Conservation (phyloP, 2,113 vertebrate species). For the Callocephalon fimbriatum region DNA sequence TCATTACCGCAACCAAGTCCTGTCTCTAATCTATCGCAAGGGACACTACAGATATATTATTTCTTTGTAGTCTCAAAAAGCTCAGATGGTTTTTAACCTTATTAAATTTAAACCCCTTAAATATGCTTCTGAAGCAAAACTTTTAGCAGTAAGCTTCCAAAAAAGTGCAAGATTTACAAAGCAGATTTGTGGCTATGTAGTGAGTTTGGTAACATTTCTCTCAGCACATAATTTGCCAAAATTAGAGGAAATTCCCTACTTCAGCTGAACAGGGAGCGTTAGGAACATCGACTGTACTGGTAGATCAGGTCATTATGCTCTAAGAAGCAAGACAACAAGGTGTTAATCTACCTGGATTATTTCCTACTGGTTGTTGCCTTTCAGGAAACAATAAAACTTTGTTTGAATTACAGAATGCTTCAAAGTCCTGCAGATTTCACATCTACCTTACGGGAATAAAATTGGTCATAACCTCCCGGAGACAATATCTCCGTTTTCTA, state of each 20-base stretch:
- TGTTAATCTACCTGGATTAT: not conserved
- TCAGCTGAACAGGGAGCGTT: not conserved
- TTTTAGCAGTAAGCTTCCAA: constrained; percentile 47
- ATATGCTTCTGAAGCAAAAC: constrained; percentile 63
- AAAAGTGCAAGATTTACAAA: constrained; percentile 49
- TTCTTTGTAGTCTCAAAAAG: constrained; percentile 61
- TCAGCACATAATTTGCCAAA: constrained; percentile 17
- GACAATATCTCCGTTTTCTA: not conserved
- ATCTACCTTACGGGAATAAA: not conserved
- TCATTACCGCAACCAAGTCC: constrained; percentile 41
- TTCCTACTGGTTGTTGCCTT: not conserved
- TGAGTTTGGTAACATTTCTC: constrained; percentile 19
- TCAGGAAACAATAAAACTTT: constrained; percentile 27
- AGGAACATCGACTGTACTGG: not conserved
- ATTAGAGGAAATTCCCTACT: constrained; percentile 18
- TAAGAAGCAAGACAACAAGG: not conserved
- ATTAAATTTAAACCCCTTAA: constrained; percentile 51
- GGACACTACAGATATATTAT: constrained; percentile 50
- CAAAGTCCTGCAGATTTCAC: not conserved
- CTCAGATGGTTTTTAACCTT: constrained; percentile 64
- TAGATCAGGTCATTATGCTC: not conserved
- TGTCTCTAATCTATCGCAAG: constrained; percentile 60
- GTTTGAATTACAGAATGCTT: not conserved
- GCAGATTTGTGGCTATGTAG: constrained; percentile 16
- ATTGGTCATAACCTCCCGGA: not conserved